Percentiles rank a stretch among this genome's conserved stretches.
phyloP scores from a whole-genome alignment of 2,113 vertebrate genomes.

The Hyla sarda region DNA sequence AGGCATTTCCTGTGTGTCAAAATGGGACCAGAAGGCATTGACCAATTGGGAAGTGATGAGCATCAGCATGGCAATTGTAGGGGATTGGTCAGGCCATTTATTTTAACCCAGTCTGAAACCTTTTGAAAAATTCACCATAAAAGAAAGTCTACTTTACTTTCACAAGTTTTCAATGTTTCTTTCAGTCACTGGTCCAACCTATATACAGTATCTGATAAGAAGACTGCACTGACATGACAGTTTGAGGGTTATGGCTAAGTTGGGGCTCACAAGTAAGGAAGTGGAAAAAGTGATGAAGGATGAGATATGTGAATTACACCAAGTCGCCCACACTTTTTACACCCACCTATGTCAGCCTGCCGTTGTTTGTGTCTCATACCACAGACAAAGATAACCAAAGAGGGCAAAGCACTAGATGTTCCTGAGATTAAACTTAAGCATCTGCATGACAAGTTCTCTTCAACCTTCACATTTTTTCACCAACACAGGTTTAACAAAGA shows the following conservation, averaged over 20 bases:
- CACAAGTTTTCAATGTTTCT: not conserved
- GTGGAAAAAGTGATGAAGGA: constrained; percentile 25
- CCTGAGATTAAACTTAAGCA: constrained; percentile 30
- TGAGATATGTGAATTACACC: constrained; percentile 10
- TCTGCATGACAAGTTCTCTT: not conserved
- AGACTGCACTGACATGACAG: not conserved
- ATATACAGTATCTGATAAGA: not conserved
- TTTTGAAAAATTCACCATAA: too few relatives aligned
- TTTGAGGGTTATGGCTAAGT: not conserved
- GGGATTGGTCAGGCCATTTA: too few relatives aligned
- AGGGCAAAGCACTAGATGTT: constrained; percentile 15
- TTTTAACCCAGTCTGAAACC: too few relatives aligned
- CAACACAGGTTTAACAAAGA: not conserved
- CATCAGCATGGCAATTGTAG: too few relatives aligned
- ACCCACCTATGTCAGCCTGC: constrained; percentile 21
- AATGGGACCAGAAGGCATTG: too few relatives aligned
- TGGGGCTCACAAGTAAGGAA: not conserved
- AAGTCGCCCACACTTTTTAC: constrained; percentile 12
- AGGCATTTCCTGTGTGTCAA: too few relatives aligned
- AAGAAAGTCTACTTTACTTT: too few relatives aligned
- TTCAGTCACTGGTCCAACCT: not conserved
- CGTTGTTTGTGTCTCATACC: not conserved
- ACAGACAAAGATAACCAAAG: not conserved
- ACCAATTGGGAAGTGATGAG: too few relatives aligned
- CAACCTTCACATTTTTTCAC: too few relatives aligned